Conservation (phyloP, 2,113 vertebrate species). For the Pedetes capensis region DNA sequence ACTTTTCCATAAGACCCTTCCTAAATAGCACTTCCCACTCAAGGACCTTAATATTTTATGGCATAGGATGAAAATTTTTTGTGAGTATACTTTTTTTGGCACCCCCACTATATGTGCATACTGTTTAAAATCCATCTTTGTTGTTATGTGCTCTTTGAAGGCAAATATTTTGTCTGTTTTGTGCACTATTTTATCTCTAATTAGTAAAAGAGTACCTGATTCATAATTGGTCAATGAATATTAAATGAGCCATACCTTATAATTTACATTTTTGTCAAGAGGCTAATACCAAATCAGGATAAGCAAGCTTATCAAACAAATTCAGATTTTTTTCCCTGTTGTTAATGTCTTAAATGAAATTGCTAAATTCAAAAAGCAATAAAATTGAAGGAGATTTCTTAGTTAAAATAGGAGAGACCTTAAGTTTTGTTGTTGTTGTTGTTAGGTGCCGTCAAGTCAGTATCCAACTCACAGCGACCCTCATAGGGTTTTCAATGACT, state of each 20-base stretch:
- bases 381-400: background rate
- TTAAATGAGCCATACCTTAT: background rate
- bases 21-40: background rate
- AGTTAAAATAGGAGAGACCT: too few relatives aligned
- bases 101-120: too few relatives aligned
- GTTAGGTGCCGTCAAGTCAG: too few relatives aligned
- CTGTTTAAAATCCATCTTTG: background rate
- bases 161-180: background rate
- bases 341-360: background rate
- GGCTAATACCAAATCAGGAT: background rate
- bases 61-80: background rate
- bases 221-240: background rate
- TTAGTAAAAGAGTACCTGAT: background rate
- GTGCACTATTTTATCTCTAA: background rate
- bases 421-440: too few relatives aligned
- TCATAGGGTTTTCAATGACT: too few relatives aligned
- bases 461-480: too few relatives aligned
- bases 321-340: background rate
- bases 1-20: background rate
- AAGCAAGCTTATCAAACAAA: slow-evolving; percentile 9
- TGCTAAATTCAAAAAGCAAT: background rate
- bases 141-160: background rate
- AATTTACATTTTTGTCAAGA: background rate
- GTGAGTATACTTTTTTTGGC: too few relatives aligned
- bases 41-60: background rate